phyloP scores from a whole-genome alignment of 1,140 invertebrate genomes.

The Hylaeus anthracinus region DNA sequence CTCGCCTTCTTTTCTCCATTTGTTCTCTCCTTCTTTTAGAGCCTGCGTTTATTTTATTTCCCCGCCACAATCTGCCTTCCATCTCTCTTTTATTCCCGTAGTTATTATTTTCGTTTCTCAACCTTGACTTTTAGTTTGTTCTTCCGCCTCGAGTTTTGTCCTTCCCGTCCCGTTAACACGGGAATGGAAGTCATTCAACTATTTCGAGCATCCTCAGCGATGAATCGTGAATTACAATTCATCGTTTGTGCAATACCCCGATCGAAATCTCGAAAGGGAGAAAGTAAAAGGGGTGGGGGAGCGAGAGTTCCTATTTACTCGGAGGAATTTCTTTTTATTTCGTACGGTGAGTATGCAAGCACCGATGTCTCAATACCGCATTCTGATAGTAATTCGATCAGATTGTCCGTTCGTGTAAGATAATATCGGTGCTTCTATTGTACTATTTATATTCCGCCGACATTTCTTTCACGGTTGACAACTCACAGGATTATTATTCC shows the following conservation, averaged over 20 bases:
- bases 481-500: background rate
- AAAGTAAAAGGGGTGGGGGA: slow-evolving; percentile 10
- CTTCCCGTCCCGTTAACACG: background rate
- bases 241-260: slow-evolving; percentile 15
- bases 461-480: background rate
- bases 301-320: background rate
- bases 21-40: too few species aligned
- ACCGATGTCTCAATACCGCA: background rate
- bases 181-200: slow-evolving; percentile 9
- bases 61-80: too few species aligned
- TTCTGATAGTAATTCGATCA: slow-evolving; percentile 1
- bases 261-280: slow-evolving; percentile 23
- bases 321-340: slow-evolving; percentile 7
- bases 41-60: background rate
- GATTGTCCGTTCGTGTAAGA: background rate
- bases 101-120: background rate
- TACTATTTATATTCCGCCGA: background rate
- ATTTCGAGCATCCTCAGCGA: background rate
- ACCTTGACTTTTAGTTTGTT: too few species aligned
- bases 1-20: too few species aligned
- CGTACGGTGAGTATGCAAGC: background rate
- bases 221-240: slow-evolving; percentile 20
- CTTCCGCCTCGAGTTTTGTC: background rate
- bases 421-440: background rate
- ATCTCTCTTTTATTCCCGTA: background rate